Evolutionary conservation across 2,113 vertebrate genomes (phyloP).

Genomic region (Zosterops japonicus): DNA sequence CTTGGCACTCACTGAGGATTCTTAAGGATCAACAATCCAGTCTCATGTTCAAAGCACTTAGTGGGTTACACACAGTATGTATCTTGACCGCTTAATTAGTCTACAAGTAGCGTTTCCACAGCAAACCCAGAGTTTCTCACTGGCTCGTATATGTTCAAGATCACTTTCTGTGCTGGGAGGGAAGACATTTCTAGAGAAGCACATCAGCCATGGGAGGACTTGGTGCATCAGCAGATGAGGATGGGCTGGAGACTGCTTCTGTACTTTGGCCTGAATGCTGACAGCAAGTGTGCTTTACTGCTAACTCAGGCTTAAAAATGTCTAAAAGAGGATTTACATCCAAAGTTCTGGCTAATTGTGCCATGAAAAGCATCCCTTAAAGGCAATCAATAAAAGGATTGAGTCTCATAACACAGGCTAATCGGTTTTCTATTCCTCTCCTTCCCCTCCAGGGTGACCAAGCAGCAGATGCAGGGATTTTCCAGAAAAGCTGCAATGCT

Average conservation of each 20-base stretch:
- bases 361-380: neutral
- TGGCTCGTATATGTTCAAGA: neutral
- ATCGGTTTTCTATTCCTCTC: neutral
- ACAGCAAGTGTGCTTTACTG: neutral
- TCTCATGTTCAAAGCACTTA: neutral
- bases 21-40: neutral
- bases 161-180: neutral
- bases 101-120: neutral
- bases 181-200: neutral
- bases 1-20: neutral
- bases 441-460: neutral
- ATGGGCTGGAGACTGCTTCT: neutral
- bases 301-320: neutral
- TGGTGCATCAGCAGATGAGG: neutral
- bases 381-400: neutral
- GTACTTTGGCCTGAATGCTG: neutral
- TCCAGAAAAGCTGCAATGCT: neutral
- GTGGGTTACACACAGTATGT: neutral
- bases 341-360: neutral
- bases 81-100: neutral
- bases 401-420: neutral
- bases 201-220: neutral
- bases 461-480: neutral
- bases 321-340: neutral
- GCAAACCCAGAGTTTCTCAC: neutral